Evolutionary conservation across 2,888 invertebrate genomes (phyloP), one percentile per base, ranked within the genome.

Genomic region (Drosophila nr. fundita): DNA sequence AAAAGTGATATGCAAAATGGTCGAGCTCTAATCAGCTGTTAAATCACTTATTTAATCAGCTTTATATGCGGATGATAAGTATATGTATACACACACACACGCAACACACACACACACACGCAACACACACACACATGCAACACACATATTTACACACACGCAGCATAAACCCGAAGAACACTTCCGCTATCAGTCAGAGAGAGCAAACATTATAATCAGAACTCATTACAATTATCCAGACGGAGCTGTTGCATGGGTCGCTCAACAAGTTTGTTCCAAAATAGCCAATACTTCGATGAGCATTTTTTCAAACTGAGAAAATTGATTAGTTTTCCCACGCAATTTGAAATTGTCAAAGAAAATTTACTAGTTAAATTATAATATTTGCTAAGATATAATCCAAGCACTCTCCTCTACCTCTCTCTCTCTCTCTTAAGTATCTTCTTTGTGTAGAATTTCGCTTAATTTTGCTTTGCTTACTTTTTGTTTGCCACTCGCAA

Each of bases 41-140:
- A 83, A 80, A 89, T 89, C 89, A 82, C 68, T 87, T 89, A 79
- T 84, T 86, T 88, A 83, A 79, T 84, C 89, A 87, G 82, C 75
- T 81, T 83, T 86, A 49, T 32, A 49, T 7, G 24, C 10, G 30
- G n/a, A 52, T 11, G 30, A 34, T 27, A 21, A 27, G 24, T 24
- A 45, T 24, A 15, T 15, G 4, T 4, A 45, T 1, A 42, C 2
- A 42, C 42, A n/a, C 11, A 40, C 40, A 11, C 2, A 42, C 40
- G 2, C n/a, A 21, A 11, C 2, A 42, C 40, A 5, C n/a, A 21
- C 6, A n/a, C 42, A 21, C 11, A 21, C 3, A 21, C 5, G 6
- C 42, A 11, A n/a, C 10, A 11, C n/a, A 40, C n/a, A 42, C n/a
- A n/a, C 21, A 11, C 6, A 13, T 6, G 6, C 5, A 42, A 11